These are phyloP conservation scores for Eupithecia vulgata DNA, from an alignment of 2,888 invertebrate species.

Conservation along the genomic window DNA sequence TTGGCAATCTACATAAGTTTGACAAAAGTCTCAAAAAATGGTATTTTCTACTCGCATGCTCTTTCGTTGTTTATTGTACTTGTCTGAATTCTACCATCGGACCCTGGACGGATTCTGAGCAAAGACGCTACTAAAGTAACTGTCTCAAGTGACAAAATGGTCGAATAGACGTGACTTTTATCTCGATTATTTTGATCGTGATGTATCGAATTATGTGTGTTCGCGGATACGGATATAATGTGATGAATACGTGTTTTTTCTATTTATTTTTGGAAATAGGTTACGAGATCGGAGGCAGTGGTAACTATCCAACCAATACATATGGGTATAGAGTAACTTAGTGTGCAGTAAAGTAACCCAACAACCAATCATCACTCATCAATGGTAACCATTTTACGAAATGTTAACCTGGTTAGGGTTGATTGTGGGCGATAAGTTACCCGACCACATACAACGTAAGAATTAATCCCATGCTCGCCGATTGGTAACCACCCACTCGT, in stretches of 20 bases:
- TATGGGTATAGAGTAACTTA: background rate
- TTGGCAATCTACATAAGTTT: background rate
- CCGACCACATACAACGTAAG: background rate
- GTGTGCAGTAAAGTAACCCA: background rate
- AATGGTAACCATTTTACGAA: background rate
- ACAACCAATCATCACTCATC: background rate
- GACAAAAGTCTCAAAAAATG: slow-evolving; percentile 18
- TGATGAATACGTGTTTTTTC: background rate
- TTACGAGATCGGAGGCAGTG: background rate
- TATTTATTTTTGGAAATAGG: background rate
- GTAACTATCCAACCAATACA: background rate
- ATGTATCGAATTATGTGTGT: background rate
- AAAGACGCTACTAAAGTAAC: slow-evolving; percentile 30
- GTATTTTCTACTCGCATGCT: slow-evolving; percentile 68
- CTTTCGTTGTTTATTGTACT: slow-evolving; percentile 74
- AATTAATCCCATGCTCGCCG: background rate
- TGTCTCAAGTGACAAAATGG: background rate
- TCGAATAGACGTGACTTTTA: background rate
- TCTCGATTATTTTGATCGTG: background rate
- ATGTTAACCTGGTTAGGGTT: background rate
- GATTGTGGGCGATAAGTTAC: slow-evolving; percentile 3
- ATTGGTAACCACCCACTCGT: background rate
- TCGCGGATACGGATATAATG: background rate
- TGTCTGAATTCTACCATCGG: slow-evolving; percentile 58
- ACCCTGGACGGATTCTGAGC: slow-evolving; percentile 63